A percentile compares a stretch with the other conserved stretches of the same genome.
Evolutionary conservation across 2,797 vertebrate species (phyloP).

Genomic region (Schizopygopsis malacanthus): DNA sequence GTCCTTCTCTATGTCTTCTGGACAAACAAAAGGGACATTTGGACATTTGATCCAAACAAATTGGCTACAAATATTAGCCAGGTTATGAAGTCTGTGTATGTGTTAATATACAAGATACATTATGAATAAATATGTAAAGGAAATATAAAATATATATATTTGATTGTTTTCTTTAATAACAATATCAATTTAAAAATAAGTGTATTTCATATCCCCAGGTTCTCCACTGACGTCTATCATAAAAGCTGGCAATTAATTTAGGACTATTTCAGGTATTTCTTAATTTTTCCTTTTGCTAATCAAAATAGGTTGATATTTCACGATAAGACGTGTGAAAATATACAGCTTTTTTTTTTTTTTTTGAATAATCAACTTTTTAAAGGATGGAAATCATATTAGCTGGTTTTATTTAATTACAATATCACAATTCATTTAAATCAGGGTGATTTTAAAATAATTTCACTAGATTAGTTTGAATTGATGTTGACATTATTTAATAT

Average conservation of each 20-base stretch:
- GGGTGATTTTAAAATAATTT: neutral
- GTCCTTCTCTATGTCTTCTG: too few species aligned
- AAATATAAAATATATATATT: neutral
- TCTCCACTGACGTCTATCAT: neutral
- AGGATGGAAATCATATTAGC: neutral
- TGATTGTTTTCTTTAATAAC: neutral
- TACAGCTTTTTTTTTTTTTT: neutral
- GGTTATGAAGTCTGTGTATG: neutral
- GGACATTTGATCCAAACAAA: slow-evolving; percentile 62
- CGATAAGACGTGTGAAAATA: neutral
- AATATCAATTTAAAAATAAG: neutral
- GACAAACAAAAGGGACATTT: too few species aligned
- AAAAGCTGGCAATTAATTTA: neutral
- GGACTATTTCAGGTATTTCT: neutral
- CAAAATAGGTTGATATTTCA: neutral
- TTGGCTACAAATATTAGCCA: neutral
- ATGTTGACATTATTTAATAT: too few species aligned
- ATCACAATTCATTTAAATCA: neutral
- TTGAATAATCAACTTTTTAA: too few species aligned
- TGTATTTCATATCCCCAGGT: neutral
- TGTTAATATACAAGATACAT: neutral
- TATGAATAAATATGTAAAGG: neutral
- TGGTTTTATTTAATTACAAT: neutral
- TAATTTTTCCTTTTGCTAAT: neutral
- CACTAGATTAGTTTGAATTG: too few species aligned